A percentile compares a stretch with the other conserved stretches of the same genome.
phyloP scores from a whole-genome alignment of 2,113 vertebrate genomes.

The Hemiscyllium ocellatum region DNA sequence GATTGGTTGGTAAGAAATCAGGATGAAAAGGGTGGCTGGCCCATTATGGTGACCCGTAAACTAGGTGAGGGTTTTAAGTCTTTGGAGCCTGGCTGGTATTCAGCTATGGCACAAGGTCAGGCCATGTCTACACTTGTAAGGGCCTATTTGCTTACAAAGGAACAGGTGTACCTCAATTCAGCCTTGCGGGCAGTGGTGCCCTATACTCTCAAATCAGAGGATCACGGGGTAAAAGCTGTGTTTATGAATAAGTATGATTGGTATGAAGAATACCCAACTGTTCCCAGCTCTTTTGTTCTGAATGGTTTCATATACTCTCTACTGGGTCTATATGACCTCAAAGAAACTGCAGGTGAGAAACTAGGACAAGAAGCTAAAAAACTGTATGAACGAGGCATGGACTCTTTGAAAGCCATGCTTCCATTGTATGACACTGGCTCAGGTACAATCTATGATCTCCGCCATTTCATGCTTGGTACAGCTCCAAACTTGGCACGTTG shows the following conservation, averaged over 20 bases:
- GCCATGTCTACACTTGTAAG: constrained; percentile 91
- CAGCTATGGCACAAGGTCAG: constrained; percentile 96
- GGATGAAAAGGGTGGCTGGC: constrained; percentile 89
- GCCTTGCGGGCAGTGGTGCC: constrained; percentile 81
- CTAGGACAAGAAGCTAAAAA: constrained; percentile 70
- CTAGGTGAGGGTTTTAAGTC: constrained; percentile 86
- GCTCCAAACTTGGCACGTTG: constrained; percentile 96
- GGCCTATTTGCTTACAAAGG: constrained; percentile 83
- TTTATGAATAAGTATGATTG: constrained; percentile 92
- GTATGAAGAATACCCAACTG: constrained; percentile 97
- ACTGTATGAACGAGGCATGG: constrained; percentile 83
- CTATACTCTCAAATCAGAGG: constrained; percentile 77
- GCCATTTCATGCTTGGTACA: constrained; percentile 86
- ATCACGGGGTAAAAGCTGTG: constrained; percentile 83
- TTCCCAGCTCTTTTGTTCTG: constrained; percentile 89
- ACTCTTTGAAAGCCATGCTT: constrained; percentile 90
- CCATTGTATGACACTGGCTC: constrained; percentile 92
- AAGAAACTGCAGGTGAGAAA: constrained; percentile 81
- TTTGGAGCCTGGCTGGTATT: constrained; percentile 95
- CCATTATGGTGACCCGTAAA: constrained; percentile 92
- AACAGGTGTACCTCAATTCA: constrained; percentile 71
- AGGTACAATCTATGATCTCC: constrained; percentile 90
- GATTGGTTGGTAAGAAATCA: constrained; percentile 90
- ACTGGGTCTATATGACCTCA: constrained; percentile 85
- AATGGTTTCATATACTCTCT: constrained; percentile 97